Evolutionary conservation across 92 coral and sea anemone genomes (phyloP).

Genomic region (Heteractis magnifica): DNA sequence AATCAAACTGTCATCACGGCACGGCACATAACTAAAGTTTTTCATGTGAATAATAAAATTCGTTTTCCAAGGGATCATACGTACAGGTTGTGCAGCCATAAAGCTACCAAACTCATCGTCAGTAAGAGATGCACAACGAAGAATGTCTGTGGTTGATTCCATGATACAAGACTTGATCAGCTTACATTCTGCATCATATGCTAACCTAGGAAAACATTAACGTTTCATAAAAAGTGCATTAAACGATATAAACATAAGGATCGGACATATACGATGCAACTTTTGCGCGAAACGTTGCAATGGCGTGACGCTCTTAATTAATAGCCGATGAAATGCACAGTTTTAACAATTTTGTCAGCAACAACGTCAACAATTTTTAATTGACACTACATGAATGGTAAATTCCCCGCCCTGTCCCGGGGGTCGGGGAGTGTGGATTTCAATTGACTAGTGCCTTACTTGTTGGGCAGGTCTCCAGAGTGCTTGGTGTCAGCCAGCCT

Average conservation of each 20-base stretch:
- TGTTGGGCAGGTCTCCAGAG: background rate
- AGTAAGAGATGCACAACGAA: conserved; percentile 50
- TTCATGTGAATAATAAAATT: background rate
- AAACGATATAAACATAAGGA: background rate
- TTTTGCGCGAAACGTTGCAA: background rate
- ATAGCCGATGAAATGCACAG: too few relatives aligned
- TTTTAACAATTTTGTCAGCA: too few relatives aligned
- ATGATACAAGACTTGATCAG: conserved; percentile 67
- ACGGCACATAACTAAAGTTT: background rate
- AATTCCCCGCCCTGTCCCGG: too few relatives aligned
- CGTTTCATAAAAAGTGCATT: background rate
- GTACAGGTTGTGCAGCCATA: conserved; percentile 68
- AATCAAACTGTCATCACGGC: too few relatives aligned
- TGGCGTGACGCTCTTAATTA: too few relatives aligned
- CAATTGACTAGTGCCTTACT: background rate
- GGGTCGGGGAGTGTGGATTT: too few relatives aligned
- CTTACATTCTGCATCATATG: conserved; percentile 71
- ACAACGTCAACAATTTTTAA: too few relatives aligned
- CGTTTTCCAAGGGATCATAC: conserved; percentile 3
- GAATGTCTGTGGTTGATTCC: conserved; percentile 52
- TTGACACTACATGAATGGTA: too few relatives aligned
- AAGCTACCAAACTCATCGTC: conserved; percentile 49
- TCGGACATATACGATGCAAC: background rate
- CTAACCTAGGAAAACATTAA: conserved; percentile 52
- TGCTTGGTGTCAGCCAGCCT: conserved; percentile 20